Base-by-base conservation (phyloP, 1,140 invertebrate genomes). In the Papilio machaon region DNA sequence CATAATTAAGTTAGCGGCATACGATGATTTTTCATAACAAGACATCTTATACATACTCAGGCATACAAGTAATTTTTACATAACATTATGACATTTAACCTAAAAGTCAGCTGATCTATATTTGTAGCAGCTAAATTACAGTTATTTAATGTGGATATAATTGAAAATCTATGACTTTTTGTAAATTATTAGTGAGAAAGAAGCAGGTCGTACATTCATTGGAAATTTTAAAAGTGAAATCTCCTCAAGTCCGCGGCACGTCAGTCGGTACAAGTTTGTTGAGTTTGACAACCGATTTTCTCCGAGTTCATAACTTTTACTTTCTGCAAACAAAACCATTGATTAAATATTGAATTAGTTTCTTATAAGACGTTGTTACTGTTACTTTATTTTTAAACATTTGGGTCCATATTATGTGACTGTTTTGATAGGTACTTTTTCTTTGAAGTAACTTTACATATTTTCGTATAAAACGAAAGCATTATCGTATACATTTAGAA, bases 31-130 rank as follows among this genome's bases (percentile, higher is more conserved):
- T 74, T 47, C 73, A 74, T 46, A 19, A 74, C 73, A 43, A 38
- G 43, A 43, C 35, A 78, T 78, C 52, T 38, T 35, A 77, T 82
- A 13, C 73, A 38, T 82, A 75, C 64, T 81, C 70, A n/a, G 67
- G 49, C 49, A 78, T 74, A 82, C 83, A 80, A 82, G 81, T 73
- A 80, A 82, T 91, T 90, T 94, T 94, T 93, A 93, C 90, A 93
- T 93, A 94, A 93, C 89, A 91, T 87, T 88, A 87, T 94, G 92
- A 91, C 91, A 92, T 88, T 79, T 91, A 93, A 91, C 89, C 90
- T 93, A 88, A 85, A 87, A 86, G 89, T 92, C 92, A 94, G 92
- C 92, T 94, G 92, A 93, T 94, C 84, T 82, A 85, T 84, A 79
- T 79, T 79, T 79, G 67, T 79, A 67, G 77, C 60, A 67, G 7